These are phyloP conservation scores for Psix sp. DNA, from an alignment of 1,140 invertebrate species.

Conservation along the genomic window DNA sequence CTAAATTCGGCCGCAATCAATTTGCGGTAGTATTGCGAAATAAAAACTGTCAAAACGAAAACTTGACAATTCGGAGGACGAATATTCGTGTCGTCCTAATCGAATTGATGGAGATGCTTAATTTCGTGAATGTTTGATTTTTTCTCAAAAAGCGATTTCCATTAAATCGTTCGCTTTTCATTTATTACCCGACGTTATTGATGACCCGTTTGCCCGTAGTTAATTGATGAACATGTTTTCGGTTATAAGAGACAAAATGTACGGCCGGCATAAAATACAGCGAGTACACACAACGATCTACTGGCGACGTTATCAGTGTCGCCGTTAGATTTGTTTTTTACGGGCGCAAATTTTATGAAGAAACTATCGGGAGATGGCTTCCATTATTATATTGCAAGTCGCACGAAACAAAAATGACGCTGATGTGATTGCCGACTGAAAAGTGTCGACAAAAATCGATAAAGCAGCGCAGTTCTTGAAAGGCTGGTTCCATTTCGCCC, in stretches of 20 bases:
- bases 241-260: conserved; percentile 24
- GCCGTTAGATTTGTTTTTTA: conserved; percentile 32
- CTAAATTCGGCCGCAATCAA: no score
- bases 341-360: conserved; percentile 18
- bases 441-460: conserved; percentile 23
- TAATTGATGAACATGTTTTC: conserved; percentile 24
- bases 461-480: conserved; percentile 4
- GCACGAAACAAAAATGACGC: conserved; percentile 26
- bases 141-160: background rate
- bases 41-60: no score
- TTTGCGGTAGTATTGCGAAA: no score
- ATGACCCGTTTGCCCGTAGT: conserved; percentile 5
- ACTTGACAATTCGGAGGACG: no score
- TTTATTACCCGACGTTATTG: conserved; percentile 3
- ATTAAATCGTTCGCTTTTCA: conserved; percentile 1
- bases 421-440: conserved; percentile 14
- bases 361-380: conserved; percentile 11
- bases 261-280: conserved; percentile 13
- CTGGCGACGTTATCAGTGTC: conserved; percentile 11
- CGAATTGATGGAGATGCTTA: no score
- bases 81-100: no score
- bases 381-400: conserved; percentile 28
- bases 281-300: background rate
- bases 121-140: background rate
- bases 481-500: background rate